Percentiles rank a stretch among this genome's conserved stretches.
phyloP scores from a whole-genome alignment of 2,888 invertebrate genomes.

The Mesorhabditis sp. region DNA sequence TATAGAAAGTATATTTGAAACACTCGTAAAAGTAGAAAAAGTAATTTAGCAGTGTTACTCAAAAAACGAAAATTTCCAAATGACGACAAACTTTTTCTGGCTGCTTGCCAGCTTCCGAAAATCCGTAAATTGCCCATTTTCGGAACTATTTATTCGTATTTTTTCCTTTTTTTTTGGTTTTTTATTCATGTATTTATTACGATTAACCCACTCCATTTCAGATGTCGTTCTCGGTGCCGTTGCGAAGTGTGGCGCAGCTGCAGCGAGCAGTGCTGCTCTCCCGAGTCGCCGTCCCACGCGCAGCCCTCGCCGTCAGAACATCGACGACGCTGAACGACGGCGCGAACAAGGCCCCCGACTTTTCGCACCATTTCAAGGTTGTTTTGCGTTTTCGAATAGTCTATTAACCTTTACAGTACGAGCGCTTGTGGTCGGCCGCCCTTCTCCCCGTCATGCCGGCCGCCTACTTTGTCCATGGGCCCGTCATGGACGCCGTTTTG shows the following conservation, averaged over 20 bases:
- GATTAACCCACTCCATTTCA: not conserved
- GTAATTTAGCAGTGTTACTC: too few relatives aligned
- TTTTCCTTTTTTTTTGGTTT: not conserved
- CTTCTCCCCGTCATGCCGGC: conserved; percentile 61
- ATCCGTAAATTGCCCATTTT: too few relatives aligned
- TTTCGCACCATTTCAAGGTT: conserved; percentile 43
- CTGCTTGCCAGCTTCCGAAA: too few relatives aligned
- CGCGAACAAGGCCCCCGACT: conserved; percentile 41
- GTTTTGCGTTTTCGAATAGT: not conserved
- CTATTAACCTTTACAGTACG: conserved; percentile 55
- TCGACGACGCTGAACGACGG: conserved; percentile 41
- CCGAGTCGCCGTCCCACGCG: conserved; percentile 16
- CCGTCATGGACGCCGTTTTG: conserved; percentile 60
- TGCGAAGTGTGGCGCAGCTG: not conserved
- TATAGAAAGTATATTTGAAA: too few relatives aligned
- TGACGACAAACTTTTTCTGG: too few relatives aligned
- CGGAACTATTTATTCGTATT: too few relatives aligned
- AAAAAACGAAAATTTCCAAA: too few relatives aligned
- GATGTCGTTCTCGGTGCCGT: not conserved
- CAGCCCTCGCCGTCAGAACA: conserved; percentile 15
- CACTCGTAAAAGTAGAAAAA: too few relatives aligned
- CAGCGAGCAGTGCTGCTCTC: conserved; percentile 3
- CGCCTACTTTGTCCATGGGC: conserved; percentile 59
- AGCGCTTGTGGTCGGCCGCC: conserved; percentile 59
- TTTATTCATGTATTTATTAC: not conserved